Conservation (phyloP, 2,797 vertebrate genomes). For the Cyprinella venusta region DNA sequence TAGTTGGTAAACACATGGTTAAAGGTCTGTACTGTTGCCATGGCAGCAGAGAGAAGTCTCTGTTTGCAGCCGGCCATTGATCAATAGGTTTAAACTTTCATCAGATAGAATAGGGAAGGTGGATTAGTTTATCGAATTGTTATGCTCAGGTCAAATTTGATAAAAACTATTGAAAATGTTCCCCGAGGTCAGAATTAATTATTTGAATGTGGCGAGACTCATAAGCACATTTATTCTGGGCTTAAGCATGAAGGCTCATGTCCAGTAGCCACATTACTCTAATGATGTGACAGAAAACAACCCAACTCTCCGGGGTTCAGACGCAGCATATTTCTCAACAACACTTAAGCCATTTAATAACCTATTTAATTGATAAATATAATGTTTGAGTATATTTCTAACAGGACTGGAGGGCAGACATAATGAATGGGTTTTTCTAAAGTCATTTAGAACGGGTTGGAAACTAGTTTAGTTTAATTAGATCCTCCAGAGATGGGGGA, state of each 20-base stretch:
- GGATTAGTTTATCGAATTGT: constrained; percentile 65
- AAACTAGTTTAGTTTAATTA: constrained; percentile 90
- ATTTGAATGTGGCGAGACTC: constrained; percentile 14
- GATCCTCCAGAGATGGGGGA: constrained; percentile 80
- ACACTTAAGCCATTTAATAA: constrained; percentile 77
- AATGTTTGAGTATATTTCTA: constrained; percentile 80
- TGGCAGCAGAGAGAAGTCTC: constrained; percentile 64
- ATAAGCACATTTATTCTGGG: constrained; percentile 34
- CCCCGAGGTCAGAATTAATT: constrained; percentile 35
- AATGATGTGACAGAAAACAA: constrained; percentile 46
- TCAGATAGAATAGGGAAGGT: constrained; percentile 70
- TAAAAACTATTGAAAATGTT: constrained; percentile 66
- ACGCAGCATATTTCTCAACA: constrained; percentile 59
- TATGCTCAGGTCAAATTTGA: constrained; percentile 61
- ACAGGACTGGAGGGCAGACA: constrained; percentile 82
- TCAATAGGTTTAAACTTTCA: constrained; percentile 73
- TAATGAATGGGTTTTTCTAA: constrained; percentile 83
- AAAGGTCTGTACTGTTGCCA: constrained; percentile 72
- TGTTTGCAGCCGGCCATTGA: constrained; percentile 66
- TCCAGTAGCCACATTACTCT: constrained; percentile 51
- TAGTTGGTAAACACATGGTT: constrained; percentile 71
- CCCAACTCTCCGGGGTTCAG: constrained; percentile 51
- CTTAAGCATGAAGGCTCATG: constrained; percentile 31
- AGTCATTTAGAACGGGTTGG: constrained; percentile 84
- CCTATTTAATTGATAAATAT: constrained; percentile 84